Conservation (phyloP, 1,140 invertebrate species). For the Metopolophium dirhodum region DNA sequence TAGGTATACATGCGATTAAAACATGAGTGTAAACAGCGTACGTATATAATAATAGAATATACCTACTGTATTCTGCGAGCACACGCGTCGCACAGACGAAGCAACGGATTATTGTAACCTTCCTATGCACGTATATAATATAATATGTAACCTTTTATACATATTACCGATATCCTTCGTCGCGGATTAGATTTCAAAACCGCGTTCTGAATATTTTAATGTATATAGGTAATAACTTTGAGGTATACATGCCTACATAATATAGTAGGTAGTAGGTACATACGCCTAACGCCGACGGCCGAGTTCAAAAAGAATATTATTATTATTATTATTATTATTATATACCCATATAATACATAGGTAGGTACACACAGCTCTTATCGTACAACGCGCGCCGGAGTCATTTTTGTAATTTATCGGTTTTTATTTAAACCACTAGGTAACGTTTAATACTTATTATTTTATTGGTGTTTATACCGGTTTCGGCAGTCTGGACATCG, state of each 20-base stretch:
- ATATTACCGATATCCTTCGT: neutral
- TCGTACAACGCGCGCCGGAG: neutral
- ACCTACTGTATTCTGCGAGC: neutral
- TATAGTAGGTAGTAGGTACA: neutral
- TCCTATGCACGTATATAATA: neutral
- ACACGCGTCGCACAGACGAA: neutral
- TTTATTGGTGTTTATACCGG: constrained; percentile 53
- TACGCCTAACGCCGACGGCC: neutral
- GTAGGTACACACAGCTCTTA: neutral
- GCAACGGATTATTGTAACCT: neutral
- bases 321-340: neutral
- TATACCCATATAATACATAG: neutral
- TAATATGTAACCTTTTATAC: too few relatives aligned
- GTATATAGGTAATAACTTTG: neutral
- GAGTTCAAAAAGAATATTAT: constrained; percentile 37
- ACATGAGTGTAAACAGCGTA: neutral
- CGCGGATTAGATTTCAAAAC: neutral
- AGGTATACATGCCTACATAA: neutral
- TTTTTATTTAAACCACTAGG: constrained; percentile 48
- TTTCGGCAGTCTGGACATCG: constrained; percentile 39
- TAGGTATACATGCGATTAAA: neutral
- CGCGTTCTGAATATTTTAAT: neutral
- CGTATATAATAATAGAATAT: neutral
- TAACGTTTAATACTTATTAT: constrained; percentile 53
- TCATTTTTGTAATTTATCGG: constrained; percentile 51